phyloP scores from a whole-genome alignment of 30 jellyfish, hydroid and myxozoan genomes.

The Pelagia noctiluca region DNA sequence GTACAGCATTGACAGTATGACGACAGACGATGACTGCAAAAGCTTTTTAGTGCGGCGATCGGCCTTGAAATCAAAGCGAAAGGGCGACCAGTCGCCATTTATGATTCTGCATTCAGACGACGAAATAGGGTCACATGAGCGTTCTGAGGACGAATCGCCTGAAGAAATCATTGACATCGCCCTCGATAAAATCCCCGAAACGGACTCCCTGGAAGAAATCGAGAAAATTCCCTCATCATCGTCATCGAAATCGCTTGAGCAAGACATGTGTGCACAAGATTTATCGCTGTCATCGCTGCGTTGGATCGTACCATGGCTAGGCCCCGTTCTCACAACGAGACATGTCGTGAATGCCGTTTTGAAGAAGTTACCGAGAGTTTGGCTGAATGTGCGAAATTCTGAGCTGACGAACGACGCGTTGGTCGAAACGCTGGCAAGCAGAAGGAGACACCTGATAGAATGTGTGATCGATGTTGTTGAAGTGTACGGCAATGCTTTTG shows the following conservation, averaged over 20 bases:
- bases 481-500: constrained; percentile 82
- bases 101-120: constrained; percentile 63
- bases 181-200: constrained; percentile 44
- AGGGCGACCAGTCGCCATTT: constrained; percentile 65
- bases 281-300: constrained; percentile 47
- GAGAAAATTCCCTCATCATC: neutral
- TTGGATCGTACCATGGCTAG: constrained; percentile 96
- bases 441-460: constrained; percentile 51
- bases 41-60: constrained; percentile 65
- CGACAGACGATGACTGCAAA: constrained; percentile 47
- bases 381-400: constrained; percentile 39
- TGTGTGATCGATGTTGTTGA: constrained; percentile 82
- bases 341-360: constrained; percentile 65
- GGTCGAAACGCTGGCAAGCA: constrained; percentile 13
- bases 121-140: constrained; percentile 23
- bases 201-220: constrained; percentile 36
- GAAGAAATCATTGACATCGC: constrained; percentile 27
- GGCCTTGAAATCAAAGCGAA: constrained; percentile 3
- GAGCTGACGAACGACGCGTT: constrained; percentile 33
- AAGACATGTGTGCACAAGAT: constrained; percentile 39
- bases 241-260: neutral
- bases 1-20: constrained; percentile 59
- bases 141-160: neutral
- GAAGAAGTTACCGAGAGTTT: constrained; percentile 78
- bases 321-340: constrained; percentile 82